Conservation (phyloP, 1,140 invertebrate species). For the Microplitis mediator region DNA sequence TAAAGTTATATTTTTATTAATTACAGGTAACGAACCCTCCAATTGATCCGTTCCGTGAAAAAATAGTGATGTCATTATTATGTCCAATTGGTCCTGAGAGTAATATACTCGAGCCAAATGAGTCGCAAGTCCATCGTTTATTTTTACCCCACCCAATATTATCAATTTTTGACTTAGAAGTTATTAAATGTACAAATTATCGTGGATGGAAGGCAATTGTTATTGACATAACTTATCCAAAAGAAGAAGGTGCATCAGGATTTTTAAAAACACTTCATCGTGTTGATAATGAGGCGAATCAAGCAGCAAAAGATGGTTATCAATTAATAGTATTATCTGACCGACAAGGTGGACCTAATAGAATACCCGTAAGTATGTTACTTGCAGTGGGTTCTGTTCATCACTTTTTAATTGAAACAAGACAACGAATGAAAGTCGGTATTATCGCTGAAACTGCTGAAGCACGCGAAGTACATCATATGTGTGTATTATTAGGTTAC, state of each 20-base stretch:
- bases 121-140: slow-evolving; percentile 89
- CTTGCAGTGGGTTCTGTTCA: slow-evolving; percentile 92
- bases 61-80: slow-evolving; percentile 97
- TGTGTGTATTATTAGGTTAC: slow-evolving; percentile 94
- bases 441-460: slow-evolving; percentile 93
- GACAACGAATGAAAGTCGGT: slow-evolving; percentile 95
- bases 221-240: slow-evolving; percentile 89
- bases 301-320: slow-evolving; percentile 80
- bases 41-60: slow-evolving; percentile 98
- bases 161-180: slow-evolving; percentile 87
- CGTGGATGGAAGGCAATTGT: slow-evolving; percentile 90
- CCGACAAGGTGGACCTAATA: slow-evolving; percentile 72
- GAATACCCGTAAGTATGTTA: slow-evolving; percentile 82
- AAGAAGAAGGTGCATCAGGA: slow-evolving; percentile 73
- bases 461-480: slow-evolving; percentile 95
- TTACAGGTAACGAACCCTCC: slow-evolving; percentile 95
- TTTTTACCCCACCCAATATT: slow-evolving; percentile 95
- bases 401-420: slow-evolving; percentile 93
- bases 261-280: slow-evolving; percentile 78
- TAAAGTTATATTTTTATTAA: slow-evolving; percentile 17
- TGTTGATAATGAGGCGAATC: slow-evolving; percentile 81
- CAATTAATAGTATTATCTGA: slow-evolving; percentile 92
- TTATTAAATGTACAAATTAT: slow-evolving; percentile 84
- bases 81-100: slow-evolving; percentile 90
- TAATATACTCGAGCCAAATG: slow-evolving; percentile 91